phyloP scores from a whole-genome alignment of 2,113 vertebrate species.

The Oxygymnocypris stewartii region DNA sequence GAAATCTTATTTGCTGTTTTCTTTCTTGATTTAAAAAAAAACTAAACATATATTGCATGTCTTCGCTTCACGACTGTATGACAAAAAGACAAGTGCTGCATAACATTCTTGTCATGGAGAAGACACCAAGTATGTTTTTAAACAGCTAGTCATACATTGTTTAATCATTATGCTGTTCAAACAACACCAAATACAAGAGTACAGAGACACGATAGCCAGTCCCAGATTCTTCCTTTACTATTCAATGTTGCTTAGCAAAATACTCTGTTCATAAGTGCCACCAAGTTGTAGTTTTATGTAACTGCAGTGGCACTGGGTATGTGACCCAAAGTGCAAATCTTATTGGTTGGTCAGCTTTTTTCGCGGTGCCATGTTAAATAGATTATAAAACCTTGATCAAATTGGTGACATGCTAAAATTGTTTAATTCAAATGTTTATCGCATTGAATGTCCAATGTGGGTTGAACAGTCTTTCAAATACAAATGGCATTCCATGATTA shows the following conservation, averaged over 20 bases:
- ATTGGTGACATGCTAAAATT: background rate
- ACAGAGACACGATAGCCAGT: background rate
- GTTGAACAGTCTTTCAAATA: background rate
- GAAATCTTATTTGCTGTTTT: background rate
- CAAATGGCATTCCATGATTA: background rate
- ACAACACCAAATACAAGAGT: background rate
- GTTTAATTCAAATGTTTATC: background rate
- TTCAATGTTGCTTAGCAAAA: background rate
- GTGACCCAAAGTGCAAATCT: background rate
- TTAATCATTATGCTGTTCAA: background rate
- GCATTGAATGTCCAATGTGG: background rate
- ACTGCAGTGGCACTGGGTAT: background rate
- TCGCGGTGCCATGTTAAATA: background rate
- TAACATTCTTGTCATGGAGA: background rate
- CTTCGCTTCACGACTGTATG: background rate
- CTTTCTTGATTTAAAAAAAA: background rate
- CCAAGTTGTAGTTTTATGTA: background rate
- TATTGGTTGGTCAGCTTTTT: background rate
- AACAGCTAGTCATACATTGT: background rate
- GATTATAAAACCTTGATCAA: background rate
- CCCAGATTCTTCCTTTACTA: no score
- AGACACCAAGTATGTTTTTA: background rate
- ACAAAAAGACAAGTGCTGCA: background rate
- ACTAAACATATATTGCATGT: background rate
- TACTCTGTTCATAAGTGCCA: background rate